A percentile compares a stretch with the other conserved stretches of the same genome.
phyloP scores from a whole-genome alignment of 2,888 invertebrate genomes.

The Agrochola lota region DNA sequence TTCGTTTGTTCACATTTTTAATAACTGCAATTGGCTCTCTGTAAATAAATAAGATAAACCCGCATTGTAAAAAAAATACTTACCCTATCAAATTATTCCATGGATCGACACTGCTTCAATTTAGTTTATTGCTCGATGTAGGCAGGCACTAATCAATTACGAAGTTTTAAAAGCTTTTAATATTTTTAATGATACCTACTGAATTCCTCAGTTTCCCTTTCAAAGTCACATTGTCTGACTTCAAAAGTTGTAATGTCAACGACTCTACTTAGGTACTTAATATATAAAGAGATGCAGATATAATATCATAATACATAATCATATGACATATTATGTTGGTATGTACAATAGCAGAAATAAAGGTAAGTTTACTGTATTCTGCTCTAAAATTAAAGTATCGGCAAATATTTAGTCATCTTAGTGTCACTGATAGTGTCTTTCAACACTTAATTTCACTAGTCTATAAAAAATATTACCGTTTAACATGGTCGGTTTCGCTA shows the following conservation, averaged over 20 bases:
- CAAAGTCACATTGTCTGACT: slow-evolving; percentile 7
- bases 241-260: slow-evolving; percentile 3
- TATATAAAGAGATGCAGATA: background rate
- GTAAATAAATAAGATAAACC: slow-evolving; percentile 14
- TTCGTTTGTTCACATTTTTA: slow-evolving; percentile 7
- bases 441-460: slow-evolving; percentile 72
- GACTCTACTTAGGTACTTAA: background rate
- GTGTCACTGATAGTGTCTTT: slow-evolving; percentile 55
- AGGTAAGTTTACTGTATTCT: background rate
- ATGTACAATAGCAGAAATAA: background rate
- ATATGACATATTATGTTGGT: background rate
- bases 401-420: slow-evolving; percentile 60
- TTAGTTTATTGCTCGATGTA: background rate
- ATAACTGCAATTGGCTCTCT: slow-evolving; percentile 11
- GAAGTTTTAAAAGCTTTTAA: background rate
- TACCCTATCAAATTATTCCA: slow-evolving; percentile 16
- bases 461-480: slow-evolving; percentile 82
- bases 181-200: background rate
- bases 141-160: background rate
- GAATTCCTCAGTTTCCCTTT: background rate
- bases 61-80: background rate
- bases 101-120: background rate
- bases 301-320: background rate
- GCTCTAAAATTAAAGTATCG: background rate
- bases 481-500: slow-evolving; percentile 85